Conservation (phyloP, 2,888 invertebrate genomes). For the Capitulum mitella region DNA sequence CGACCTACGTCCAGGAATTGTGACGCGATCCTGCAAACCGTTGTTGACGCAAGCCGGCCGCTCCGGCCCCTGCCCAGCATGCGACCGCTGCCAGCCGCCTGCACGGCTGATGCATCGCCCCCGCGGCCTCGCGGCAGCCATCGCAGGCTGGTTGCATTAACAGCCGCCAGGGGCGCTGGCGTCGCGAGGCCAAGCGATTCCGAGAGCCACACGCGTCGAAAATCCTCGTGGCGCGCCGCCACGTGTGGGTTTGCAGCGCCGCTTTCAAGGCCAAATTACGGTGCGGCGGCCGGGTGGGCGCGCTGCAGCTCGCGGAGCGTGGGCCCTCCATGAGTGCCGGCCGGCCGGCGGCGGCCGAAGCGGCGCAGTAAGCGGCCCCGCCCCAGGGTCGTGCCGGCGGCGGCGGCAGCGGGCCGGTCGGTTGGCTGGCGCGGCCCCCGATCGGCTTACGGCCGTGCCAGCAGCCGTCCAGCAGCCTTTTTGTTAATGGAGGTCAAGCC, state of each 20-base stretch:
- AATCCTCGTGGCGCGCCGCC: constrained; percentile 15
- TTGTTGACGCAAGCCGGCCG: too few species aligned
- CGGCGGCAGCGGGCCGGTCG: not conserved
- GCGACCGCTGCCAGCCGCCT: too few species aligned
- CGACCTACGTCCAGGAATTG: too few species aligned
- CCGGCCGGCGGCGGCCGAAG: not conserved
- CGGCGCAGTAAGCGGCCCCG: not conserved
- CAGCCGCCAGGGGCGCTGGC: not conserved
- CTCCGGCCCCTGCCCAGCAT: too few species aligned
- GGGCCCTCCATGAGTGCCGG: not conserved
- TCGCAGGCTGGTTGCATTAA: too few species aligned
- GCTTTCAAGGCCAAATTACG: constrained; percentile 4
- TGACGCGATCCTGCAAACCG: too few species aligned
- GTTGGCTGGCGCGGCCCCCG: not conserved
- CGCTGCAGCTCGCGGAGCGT: constrained; percentile 1
- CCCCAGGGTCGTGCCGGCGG: not conserved
- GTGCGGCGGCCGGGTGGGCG: not conserved
- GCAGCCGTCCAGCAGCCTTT: not conserved
- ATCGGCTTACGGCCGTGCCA: not conserved
- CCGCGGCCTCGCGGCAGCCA: too few species aligned
- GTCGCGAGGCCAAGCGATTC: not conserved
- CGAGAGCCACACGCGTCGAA: constrained; percentile 16
- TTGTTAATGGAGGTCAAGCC: not conserved
- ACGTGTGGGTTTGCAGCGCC: not conserved
- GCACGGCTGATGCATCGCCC: too few species aligned